phyloP scores from a whole-genome alignment of 2,113 vertebrate genomes.

The Sisor rabdophorus region DNA sequence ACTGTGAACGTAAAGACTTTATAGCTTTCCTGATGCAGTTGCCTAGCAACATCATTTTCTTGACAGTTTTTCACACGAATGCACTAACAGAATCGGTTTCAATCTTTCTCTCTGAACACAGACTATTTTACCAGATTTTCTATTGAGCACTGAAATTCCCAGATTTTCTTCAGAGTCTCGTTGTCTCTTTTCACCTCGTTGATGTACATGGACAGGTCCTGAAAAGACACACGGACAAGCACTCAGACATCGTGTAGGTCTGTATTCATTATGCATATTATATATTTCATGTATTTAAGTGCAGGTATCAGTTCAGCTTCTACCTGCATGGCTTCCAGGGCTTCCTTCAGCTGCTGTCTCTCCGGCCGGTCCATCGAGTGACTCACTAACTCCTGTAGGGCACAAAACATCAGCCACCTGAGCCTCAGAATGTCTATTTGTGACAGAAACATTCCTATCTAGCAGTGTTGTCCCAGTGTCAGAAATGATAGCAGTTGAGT shows the following conservation, averaged over 20 bases:
- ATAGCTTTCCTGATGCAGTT: background rate
- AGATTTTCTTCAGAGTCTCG: constrained; percentile 96
- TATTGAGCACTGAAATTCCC: constrained; percentile 95
- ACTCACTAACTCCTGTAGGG: constrained; percentile 83
- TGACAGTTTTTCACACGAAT: too few relatives aligned
- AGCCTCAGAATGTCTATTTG: background rate
- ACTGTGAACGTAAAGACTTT: background rate
- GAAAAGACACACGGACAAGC: constrained; percentile 5
- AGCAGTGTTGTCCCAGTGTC: background rate
- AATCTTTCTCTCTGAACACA: background rate
- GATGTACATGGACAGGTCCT: constrained; percentile 99
- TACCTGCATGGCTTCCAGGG: constrained; percentile 96
- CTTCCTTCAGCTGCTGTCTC: constrained; percentile 88
- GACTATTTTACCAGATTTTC: constrained; percentile 85
- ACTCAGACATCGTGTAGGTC: background rate
- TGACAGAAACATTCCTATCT: background rate
- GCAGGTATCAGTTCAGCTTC: background rate
- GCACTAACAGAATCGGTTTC: background rate
- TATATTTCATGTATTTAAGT: background rate
- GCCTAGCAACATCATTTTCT: background rate
- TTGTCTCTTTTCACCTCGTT: constrained; percentile 98
- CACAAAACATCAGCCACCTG: background rate
- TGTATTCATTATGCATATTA: too few relatives aligned
- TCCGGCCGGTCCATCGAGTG: constrained; percentile 86
- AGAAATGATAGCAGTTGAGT: background rate